A percentile compares a stretch with the other conserved stretches of the same genome.
These are phyloP conservation scores for Triops cancriformis DNA, from an alignment of 1,140 invertebrate genomes.

Conservation along the genomic window DNA sequence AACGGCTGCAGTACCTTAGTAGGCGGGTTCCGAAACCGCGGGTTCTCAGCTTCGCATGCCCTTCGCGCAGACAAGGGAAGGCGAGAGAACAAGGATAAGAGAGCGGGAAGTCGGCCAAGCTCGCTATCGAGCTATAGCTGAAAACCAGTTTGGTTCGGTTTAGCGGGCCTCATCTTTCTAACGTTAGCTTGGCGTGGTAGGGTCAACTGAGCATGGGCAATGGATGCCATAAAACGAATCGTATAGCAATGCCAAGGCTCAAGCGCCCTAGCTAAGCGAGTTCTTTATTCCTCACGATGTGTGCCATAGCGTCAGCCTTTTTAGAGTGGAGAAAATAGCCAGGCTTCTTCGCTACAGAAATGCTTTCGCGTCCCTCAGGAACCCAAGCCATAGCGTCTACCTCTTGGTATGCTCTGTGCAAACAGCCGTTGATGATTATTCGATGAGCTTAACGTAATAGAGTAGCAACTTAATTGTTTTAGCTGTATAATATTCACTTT, in stretches of 20 bases:
- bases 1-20: background rate
- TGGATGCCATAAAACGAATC: background rate
- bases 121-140: background rate
- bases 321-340: background rate
- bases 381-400: background rate
- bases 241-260: background rate
- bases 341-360: background rate
- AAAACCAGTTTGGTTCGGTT: constrained; percentile 2
- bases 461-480: too few species aligned
- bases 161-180: background rate
- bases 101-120: background rate
- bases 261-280: constrained; percentile 3
- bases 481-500: too few species aligned
- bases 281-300: constrained; percentile 4
- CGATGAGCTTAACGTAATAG: background rate
- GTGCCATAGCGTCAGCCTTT: background rate
- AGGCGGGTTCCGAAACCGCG: background rate
- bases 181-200: background rate
- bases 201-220: constrained; percentile 3
- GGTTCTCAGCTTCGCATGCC: background rate
- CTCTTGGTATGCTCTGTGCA: background rate
- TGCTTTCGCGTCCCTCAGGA: background rate
- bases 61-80: background rate
- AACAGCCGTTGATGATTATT: background rate
- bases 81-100: background rate